Percentiles rank a stretch among this genome's conserved stretches.
phyloP scores from a whole-genome alignment of 2,888 invertebrate genomes.

The Thymelicus sylvestris region DNA sequence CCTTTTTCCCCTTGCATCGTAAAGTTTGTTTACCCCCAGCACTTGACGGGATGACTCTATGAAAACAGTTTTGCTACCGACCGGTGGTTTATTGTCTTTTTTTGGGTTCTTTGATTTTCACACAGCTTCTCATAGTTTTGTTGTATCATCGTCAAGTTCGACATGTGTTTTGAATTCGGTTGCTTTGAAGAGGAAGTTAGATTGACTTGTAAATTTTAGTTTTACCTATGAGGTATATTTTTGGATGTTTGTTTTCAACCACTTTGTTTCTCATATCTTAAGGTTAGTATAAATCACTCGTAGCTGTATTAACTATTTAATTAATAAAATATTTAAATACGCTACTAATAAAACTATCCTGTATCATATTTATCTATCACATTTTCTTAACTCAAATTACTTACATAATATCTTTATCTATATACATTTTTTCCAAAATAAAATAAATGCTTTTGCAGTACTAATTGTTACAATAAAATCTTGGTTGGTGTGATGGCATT shows the following conservation, averaged over 20 bases:
- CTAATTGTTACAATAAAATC: too few species aligned
- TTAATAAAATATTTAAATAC: too few species aligned
- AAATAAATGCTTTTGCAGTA: too few species aligned
- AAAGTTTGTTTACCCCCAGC: slow-evolving; percentile 72
- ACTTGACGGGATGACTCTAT: slow-evolving; percentile 74
- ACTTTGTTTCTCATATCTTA: not conserved
- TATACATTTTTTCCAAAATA: too few species aligned
- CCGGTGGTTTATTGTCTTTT: slow-evolving; percentile 47
- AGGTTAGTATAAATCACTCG: too few species aligned
- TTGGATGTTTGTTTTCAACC: not conserved
- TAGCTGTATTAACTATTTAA: too few species aligned
- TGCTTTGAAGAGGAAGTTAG: slow-evolving; percentile 2
- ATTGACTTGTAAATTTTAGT: not conserved
- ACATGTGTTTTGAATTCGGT: slow-evolving; percentile 27
- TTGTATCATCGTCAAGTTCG: slow-evolving; percentile 16
- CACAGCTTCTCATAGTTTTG: slow-evolving; percentile 15
- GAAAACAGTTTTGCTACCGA: slow-evolving; percentile 63
- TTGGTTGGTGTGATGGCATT: too few species aligned
- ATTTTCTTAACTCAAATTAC: too few species aligned
- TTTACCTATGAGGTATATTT: not conserved
- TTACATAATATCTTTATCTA: too few species aligned
- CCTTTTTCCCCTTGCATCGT: slow-evolving; percentile 62
- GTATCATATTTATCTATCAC: too few species aligned
- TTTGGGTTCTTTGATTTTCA: slow-evolving; percentile 42
- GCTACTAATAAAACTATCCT: too few species aligned